Evolutionary conservation across 2,113 vertebrate genomes (phyloP).

Genomic region (Pongo abelii): DNA sequence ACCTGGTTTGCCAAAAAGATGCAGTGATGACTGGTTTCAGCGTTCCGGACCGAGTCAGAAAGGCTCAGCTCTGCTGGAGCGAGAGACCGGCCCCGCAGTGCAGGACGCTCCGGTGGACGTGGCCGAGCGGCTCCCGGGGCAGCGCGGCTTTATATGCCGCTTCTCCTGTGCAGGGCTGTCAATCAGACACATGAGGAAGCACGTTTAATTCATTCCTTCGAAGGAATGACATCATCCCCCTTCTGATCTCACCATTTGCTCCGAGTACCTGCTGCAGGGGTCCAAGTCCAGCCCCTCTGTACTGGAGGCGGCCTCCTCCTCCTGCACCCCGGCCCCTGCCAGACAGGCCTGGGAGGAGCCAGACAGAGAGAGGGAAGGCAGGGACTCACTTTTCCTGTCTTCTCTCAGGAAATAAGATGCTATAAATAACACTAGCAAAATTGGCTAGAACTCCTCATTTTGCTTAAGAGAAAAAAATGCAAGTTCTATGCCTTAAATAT

Average conservation of each 20-base stretch:
- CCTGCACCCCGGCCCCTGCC: constrained; percentile 2
- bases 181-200: constrained; percentile 81
- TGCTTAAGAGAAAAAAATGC: neutral
- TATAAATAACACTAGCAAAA: constrained; percentile 67
- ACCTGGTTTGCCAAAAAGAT: constrained; percentile 61
- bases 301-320: neutral
- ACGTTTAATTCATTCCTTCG: constrained; percentile 77
- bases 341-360: constrained; percentile 46
- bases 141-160: constrained; percentile 85
- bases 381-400: constrained; percentile 31
- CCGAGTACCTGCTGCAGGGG: constrained; percentile 73
- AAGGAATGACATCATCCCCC: constrained; percentile 85
- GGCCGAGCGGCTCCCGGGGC: neutral
- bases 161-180: constrained; percentile 80
- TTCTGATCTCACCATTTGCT: constrained; percentile 82
- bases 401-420: constrained; percentile 70
- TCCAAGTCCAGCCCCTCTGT: constrained; percentile 17
- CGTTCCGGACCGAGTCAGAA: neutral
- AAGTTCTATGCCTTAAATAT: neutral
- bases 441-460: constrained; percentile 36
- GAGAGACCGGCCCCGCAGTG: neutral
- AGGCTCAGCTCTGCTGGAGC: neutral
- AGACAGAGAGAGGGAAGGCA: neutral
- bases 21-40: neutral
- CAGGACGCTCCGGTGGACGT: neutral